These are phyloP conservation scores for Acipenser transmontanus DNA, from an alignment of 2,797 vertebrate genomes.

Conservation along the genomic window DNA sequence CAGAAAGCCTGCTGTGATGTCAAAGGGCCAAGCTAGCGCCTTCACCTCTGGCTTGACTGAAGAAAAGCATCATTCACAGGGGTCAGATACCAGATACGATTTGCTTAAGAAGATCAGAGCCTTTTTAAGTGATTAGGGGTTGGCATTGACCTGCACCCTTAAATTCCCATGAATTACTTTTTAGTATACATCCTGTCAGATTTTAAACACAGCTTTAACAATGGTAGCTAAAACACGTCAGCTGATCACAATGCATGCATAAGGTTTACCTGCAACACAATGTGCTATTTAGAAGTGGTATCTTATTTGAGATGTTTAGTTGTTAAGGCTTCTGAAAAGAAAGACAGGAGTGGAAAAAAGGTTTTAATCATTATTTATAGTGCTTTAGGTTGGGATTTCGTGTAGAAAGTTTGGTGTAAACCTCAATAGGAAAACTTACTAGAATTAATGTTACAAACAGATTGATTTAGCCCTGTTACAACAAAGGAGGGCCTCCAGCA, in stretches of 20 bases:
- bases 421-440: too few relatives aligned
- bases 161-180: slow-evolving; percentile 38
- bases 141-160: slow-evolving; percentile 35
- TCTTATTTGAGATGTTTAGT: slow-evolving; percentile 8
- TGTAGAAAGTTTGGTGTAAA: too few relatives aligned
- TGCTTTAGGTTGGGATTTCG: too few relatives aligned
- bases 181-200: slow-evolving; percentile 37
- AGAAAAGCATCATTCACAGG: slow-evolving; percentile 38
- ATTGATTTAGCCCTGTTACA: too few relatives aligned
- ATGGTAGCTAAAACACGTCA: slow-evolving; percentile 27
- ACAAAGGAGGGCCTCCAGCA: too few relatives aligned
- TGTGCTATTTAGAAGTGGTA: slow-evolving; percentile 19
- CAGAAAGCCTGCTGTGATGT: slow-evolving; percentile 45
- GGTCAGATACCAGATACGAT: slow-evolving; percentile 50
- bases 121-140: slow-evolving; percentile 49
- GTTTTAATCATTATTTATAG: too few relatives aligned
- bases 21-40: slow-evolving; percentile 37
- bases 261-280: slow-evolving; percentile 22
- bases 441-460: too few relatives aligned
- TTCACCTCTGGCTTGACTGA: slow-evolving; percentile 36
- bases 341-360: not conserved
- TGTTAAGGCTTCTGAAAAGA: slow-evolving; percentile 25
- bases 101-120: slow-evolving; percentile 65
- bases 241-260: slow-evolving; percentile 31
- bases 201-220: slow-evolving; percentile 25